Evolutionary conservation across 2,797 vertebrate genomes (phyloP).

Genomic region (Mallotus villosus): DNA sequence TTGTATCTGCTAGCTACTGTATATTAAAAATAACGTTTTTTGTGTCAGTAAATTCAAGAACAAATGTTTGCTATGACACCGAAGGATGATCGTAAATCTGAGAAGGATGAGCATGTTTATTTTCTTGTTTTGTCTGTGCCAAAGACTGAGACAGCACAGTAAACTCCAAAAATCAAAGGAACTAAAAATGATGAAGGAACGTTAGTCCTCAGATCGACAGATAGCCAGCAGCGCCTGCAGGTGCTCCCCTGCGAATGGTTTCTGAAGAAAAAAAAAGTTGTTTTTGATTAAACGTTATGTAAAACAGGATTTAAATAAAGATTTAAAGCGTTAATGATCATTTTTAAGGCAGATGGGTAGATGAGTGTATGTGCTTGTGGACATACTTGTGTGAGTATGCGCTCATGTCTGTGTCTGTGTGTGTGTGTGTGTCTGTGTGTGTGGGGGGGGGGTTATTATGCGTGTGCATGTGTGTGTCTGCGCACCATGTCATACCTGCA

Average conservation of each 20-base stretch:
- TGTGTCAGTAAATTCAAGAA: too few species aligned
- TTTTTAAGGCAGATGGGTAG: too few species aligned
- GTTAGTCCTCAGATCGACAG: conserved; percentile 71
- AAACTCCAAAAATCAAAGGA: not conserved
- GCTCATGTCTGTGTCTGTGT: not conserved
- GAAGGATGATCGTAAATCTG: too few species aligned
- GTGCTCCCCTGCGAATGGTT: conserved; percentile 65
- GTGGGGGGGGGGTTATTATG: not conserved
- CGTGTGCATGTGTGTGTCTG: not conserved
- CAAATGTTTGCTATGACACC: too few species aligned
- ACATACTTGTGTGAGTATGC: not conserved
- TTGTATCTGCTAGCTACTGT: too few species aligned
- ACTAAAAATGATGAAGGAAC: not conserved
- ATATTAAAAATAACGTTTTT: too few species aligned
- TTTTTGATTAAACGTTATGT: not conserved
- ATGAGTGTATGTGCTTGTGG: not conserved
- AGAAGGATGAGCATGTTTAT: not conserved
- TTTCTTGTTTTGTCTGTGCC: too few species aligned
- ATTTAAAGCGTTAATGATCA: too few species aligned
- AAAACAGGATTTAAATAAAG: too few species aligned
- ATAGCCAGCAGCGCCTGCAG: conserved; percentile 68
- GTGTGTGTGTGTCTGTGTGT: conserved; percentile 6
- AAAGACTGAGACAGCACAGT: not conserved
- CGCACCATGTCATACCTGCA: conserved; percentile 69
- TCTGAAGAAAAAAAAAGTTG: conserved; percentile 48